These are phyloP conservation scores for Bimastos eiseni DNA, from an alignment of 2,888 invertebrate genomes.

Conservation along the genomic window DNA sequence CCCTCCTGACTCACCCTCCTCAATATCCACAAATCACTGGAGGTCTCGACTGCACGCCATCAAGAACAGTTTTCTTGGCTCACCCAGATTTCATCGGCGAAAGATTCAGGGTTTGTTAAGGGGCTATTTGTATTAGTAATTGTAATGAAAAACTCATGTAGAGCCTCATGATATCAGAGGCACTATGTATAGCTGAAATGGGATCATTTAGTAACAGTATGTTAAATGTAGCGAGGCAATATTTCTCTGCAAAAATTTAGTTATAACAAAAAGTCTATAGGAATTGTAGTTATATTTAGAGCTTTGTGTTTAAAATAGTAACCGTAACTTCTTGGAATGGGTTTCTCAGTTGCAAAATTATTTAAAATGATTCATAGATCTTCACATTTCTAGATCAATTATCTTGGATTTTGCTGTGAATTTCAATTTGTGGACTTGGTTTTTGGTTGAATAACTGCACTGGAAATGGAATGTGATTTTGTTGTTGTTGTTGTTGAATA, in stretches of 20 bases:
- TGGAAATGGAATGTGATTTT: not conserved
- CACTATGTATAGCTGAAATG: not conserved
- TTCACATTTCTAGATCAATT: not conserved
- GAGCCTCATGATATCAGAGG: too few species aligned
- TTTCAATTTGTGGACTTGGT: not conserved
- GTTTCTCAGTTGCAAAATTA: not conserved
- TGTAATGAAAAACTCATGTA: too few species aligned
- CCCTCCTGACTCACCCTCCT: conserved; percentile 60
- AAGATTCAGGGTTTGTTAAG: conserved; percentile 77
- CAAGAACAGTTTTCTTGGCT: conserved; percentile 94
- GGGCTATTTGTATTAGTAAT: too few species aligned
- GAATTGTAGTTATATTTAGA: not conserved
- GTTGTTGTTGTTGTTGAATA: not conserved
- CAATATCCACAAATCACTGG: conserved; percentile 69
- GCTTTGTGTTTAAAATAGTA: not conserved
- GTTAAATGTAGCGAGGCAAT: too few species aligned
- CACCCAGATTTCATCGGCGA: conserved; percentile 90
- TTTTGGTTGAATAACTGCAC: not conserved
- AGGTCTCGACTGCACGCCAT: conserved; percentile 88
- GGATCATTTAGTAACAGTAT: not conserved
- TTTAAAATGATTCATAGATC: not conserved
- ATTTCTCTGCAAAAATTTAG: too few species aligned
- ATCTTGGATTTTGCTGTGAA: not conserved
- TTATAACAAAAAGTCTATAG: too few species aligned
- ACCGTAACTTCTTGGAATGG: not conserved